Base-by-base conservation (phyloP, 2,888 invertebrate species). In the Timema cristinae region DNA sequence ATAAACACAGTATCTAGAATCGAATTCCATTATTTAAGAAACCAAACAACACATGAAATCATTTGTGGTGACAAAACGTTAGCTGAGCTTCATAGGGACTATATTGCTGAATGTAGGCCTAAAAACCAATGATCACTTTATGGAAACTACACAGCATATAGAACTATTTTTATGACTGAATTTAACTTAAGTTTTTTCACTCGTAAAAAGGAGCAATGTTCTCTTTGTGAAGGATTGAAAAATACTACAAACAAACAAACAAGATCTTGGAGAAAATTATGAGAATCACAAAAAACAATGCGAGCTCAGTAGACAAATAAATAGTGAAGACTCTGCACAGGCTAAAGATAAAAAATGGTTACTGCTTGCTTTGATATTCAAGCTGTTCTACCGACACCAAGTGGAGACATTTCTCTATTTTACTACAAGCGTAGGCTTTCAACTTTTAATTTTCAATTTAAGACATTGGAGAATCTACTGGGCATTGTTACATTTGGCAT, bases 51-150 rank as follows among this genome's bases (percentile, higher is more conserved):
- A 15, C 74, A 74, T 66, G 74, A 77, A 71, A 75, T 69, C 66
- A 76, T 78, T 73, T 78, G 76, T 59, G 77, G 77, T 63, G 72
- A 74, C 68, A 78, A 78, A 75, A 79, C 73, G 69, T 74, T 79
- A 56, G 69, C 59, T 47, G 50, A 69, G 47, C 48, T 69, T 13
- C 56, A 47, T 13, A 69, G 56, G 48, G 54, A 69, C 52, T 69
- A 69, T 69, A 56, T 56, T 69, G 48, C 48, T 56, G 69, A 56
- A 7, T 78, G 69, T 78, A 78, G 75, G n/a, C n/a, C n/a, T n/a
- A 75, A 69, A 48, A 47, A 2, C 7, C 11, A 59, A 69, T 7
- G 48, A 48, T 48, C 2, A 69, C 32, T 32, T 32, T 69, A 48
- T 69, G 69, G 69, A 48, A 69, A 69, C 48, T 56, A 69, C 56